Base-by-base conservation (phyloP, 2,113 vertebrate species). In the Actinemys pallida region DNA sequence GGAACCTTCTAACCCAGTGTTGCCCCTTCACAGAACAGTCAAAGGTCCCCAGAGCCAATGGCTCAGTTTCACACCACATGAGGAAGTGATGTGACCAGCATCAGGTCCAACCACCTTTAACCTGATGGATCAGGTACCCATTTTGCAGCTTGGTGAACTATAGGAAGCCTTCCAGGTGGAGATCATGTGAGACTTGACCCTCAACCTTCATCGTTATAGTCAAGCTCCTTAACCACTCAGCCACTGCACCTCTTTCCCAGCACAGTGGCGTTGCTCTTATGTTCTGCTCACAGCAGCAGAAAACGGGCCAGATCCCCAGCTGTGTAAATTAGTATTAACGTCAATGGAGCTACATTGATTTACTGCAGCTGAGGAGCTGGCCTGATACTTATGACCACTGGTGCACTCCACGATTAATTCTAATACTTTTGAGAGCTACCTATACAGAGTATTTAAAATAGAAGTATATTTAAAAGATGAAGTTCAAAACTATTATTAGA, bases 401-500 rank as follows among this genome's bases (percentile, higher is more conserved):
- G 47, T 20, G 10, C 52, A 54, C 72, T 69, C 16, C 42, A 17
- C 27, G 19, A 59, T 89, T 76, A 75, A 8, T 56, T 52, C 50
- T 24, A 53, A 87, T 87, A 85, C 49, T 31, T 76, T 52, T 4
- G 22, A 91, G 31, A 84, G 59, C 85, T 83, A 59, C 83, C 87
- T 69, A 69, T 54, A n/a, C 12, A 54, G 22, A 19, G 16, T 75
- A 14, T 31, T 45, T 42, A 24, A 83, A 83, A 83, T 75, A 57
- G 88, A 75, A 81, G n/a, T 54, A 10, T 10, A 16, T 39, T 35
- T 22, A 83, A 75, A 52, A 92, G 79, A 75, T 22, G 86, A 54
- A 89, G 89, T 96, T 88, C 72, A 56, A 27, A 93, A 25, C 50
- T 65, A 7, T 53, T 42, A 5, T 85, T 54, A 72, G 52, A 53